Conservation (phyloP, 37 sponge, comb jelly and placozoan genomes). For the Trichoplax adhaerens region DNA sequence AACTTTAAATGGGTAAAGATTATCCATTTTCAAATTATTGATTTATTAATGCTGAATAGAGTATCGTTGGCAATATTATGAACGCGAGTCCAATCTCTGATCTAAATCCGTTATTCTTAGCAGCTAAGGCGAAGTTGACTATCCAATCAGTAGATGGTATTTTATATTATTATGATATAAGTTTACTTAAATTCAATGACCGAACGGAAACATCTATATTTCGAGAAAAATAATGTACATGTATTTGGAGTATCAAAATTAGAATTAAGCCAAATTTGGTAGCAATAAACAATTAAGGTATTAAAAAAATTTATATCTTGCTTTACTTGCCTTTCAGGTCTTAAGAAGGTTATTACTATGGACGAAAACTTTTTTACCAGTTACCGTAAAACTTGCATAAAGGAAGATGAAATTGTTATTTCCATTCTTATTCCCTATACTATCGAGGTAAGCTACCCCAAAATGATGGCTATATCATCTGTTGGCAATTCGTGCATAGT, state of each 20-base stretch:
- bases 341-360: constrained; percentile 9
- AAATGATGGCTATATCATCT: too few relatives aligned
- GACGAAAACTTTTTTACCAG: constrained; percentile 45
- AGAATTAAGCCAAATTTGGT: too few relatives aligned
- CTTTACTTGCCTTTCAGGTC: constrained; percentile 5
- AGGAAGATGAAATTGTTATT: constrained; percentile 47
- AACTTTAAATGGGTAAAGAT: not conserved
- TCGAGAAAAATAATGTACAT: too few relatives aligned
- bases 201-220: too few relatives aligned
- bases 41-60: constrained; percentile 14
- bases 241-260: too few relatives aligned
- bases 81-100: constrained; percentile 85
- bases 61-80: constrained; percentile 50
- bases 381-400: constrained; percentile 48
- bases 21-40: not conserved
- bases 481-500: too few relatives aligned
- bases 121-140: constrained; percentile 24
- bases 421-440: constrained; percentile 59
- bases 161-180: too few relatives aligned
- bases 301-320: too few relatives aligned
- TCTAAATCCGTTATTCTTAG: constrained; percentile 54
- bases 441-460: constrained; percentile 14
- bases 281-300: too few relatives aligned
- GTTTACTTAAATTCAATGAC: too few relatives aligned
- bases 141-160: constrained; percentile 31